Evolutionary conservation across 2,113 vertebrate species (phyloP), one percentile per base, ranked within the genome.

Genomic region (Gulo gulo): DNA sequence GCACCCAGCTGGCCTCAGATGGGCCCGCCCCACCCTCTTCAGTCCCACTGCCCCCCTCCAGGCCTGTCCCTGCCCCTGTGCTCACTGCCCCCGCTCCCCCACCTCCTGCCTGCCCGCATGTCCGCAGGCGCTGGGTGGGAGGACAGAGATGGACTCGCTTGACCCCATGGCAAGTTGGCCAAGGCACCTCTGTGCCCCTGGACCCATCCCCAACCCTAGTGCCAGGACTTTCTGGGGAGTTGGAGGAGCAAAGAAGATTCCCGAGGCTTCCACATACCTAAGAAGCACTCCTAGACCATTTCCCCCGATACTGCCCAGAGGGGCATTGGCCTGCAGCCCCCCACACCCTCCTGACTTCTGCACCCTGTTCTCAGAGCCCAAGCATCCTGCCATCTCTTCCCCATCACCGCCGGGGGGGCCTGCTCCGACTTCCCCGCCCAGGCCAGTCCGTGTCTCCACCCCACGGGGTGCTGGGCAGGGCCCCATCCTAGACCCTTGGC

Each of bases 401-500:
- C 2, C 0, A 0, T 29, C 50, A 34, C 76, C 24, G 2, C 31
- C 7, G 10, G 5, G 23, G 71, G 42, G 52, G 61, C 24, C 31
- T 11, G 1, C 14, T 21, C 50, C 1, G 26, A 1, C 59, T 13
- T 12, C 61, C 63, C 0, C 2, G 76, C 39, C 24, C 23, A 14
- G 34, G 69, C 9, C 16, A 10, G 34, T 24, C 57, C 7, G 0
- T 6, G 7, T 2, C 55, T 18, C 42, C 1, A 7, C 24, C 91
- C 69, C 34, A n/a, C 2, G 3, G 7, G 31, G 12, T 23, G 74
- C 86, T 10, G 42, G 16, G 23, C 7, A 0, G 69, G 29, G 14
- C 1, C 4, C 2, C 18, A 26, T 13, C 29, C 4, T 2, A 1
- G 23, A 31, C 2, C 0, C 21, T 2, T 6, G 6, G 1, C 45